Evolutionary conservation across 2,797 vertebrate species (phyloP).

Genomic region (Prionace glauca): DNA sequence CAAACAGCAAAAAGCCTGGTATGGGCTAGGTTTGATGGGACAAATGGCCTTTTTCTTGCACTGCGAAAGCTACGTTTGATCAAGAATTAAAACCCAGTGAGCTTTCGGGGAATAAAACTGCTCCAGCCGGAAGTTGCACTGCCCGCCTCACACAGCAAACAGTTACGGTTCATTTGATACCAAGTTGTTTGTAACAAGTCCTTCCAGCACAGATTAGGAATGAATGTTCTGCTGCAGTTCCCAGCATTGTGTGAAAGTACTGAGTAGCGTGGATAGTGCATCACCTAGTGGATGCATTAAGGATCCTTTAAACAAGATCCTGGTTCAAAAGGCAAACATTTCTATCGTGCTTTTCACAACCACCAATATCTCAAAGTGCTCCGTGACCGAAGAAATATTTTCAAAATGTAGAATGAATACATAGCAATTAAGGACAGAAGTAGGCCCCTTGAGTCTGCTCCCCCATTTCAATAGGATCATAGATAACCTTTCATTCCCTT

Average conservation of each 20-base stretch:
- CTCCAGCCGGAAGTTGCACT: not conserved
- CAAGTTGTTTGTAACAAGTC: not conserved
- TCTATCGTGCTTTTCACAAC: not conserved
- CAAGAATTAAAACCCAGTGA: not conserved
- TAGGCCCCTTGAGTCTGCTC: no score
- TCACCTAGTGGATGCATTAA: not conserved
- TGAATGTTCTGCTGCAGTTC: not conserved
- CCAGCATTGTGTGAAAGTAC: not conserved
- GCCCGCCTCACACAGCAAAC: not conserved
- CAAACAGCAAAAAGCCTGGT: not conserved
- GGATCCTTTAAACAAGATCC: not conserved
- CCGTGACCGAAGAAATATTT: not conserved
- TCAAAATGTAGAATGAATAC: not conserved
- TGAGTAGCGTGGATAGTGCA: not conserved
- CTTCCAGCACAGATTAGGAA: not conserved
- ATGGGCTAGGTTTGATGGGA: not conserved
- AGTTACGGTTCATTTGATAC: not conserved
- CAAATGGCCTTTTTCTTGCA: not conserved
- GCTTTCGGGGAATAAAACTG: not conserved
- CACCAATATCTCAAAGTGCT: not conserved
- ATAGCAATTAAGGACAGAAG: no score
- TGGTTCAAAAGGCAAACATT: not conserved
- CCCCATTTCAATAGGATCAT: no score
- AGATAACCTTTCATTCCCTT: no score
- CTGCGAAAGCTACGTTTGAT: not conserved